Conservation (phyloP, 2,888 invertebrate species). For the Polylopha cassiicola region DNA sequence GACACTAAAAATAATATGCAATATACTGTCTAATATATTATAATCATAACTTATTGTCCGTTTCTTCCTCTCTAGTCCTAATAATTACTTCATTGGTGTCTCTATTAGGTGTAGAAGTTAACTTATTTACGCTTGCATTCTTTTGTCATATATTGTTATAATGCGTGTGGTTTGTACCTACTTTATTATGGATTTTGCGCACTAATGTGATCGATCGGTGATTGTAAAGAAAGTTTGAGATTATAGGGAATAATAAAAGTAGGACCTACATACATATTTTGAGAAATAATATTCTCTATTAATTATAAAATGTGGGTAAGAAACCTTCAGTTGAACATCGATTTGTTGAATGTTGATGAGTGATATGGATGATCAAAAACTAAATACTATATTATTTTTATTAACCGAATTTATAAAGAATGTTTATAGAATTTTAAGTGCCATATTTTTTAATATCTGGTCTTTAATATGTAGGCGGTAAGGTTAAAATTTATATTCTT, state of each 20-base stretch:
- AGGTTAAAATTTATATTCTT: too few relatives aligned
- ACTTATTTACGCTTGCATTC: constrained; percentile 2
- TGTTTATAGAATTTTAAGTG: constrained; percentile 24
- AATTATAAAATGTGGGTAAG: too few relatives aligned
- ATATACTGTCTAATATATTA: too few relatives aligned
- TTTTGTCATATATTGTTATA: background rate
- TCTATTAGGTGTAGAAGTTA: constrained; percentile 5
- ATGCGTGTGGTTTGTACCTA: constrained; percentile 14
- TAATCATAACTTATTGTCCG: constrained; percentile 1
- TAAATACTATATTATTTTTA: too few relatives aligned
- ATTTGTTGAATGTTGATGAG: too few relatives aligned
- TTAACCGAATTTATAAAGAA: constrained; percentile 49
- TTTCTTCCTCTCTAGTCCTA: constrained; percentile 11
- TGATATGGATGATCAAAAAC: too few relatives aligned
- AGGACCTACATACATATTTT: background rate
- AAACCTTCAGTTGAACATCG: too few relatives aligned
- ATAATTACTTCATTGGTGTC: constrained; percentile 2
- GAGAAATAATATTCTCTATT: too few relatives aligned
- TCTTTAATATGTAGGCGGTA: too few relatives aligned
- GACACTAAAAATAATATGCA: too few relatives aligned
- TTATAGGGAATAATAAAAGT: constrained; percentile 4
- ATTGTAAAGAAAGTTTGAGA: constrained; percentile 11
- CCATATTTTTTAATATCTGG: constrained; percentile 23
- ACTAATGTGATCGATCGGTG: constrained; percentile 1
- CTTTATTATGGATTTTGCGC: background rate